These are phyloP conservation scores for Acrocyrtus sp. DNA, from an alignment of 2,888 invertebrate genomes.

Conservation along the genomic window DNA sequence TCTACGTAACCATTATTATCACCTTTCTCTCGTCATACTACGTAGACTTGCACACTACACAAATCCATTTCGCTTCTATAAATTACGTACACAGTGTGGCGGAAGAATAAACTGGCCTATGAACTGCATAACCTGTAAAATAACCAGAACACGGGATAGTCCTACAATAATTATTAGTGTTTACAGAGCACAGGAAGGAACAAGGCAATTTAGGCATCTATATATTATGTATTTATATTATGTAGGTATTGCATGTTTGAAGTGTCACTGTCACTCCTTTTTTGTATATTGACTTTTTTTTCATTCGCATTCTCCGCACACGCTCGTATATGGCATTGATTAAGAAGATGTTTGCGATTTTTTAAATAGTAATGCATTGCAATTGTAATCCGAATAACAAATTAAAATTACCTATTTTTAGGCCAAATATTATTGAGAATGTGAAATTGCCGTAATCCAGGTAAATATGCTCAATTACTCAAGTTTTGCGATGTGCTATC, in stretches of 20 bases:
- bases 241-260: slow-evolving; percentile 19
- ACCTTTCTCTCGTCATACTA: slow-evolving; percentile 34
- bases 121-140: background rate
- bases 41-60: background rate
- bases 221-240: no score
- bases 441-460: background rate
- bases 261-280: no score
- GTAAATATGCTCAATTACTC: background rate
- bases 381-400: no score
- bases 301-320: no score
- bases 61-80: background rate
- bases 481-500: background rate
- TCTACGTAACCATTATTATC: slow-evolving; percentile 30
- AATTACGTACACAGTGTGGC: background rate
- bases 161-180: background rate
- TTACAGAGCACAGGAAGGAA: slow-evolving; percentile 3
- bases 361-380: no score
- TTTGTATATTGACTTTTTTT: no score
- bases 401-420: no score
- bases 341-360: no score
- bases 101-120: slow-evolving; percentile 19
- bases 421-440: background rate
- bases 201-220: slow-evolving; percentile 32
- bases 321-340: no score
- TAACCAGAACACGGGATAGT: background rate